phyloP scores from a whole-genome alignment of 2,797 vertebrate species.

The Mormyrops attenuatus region DNA sequence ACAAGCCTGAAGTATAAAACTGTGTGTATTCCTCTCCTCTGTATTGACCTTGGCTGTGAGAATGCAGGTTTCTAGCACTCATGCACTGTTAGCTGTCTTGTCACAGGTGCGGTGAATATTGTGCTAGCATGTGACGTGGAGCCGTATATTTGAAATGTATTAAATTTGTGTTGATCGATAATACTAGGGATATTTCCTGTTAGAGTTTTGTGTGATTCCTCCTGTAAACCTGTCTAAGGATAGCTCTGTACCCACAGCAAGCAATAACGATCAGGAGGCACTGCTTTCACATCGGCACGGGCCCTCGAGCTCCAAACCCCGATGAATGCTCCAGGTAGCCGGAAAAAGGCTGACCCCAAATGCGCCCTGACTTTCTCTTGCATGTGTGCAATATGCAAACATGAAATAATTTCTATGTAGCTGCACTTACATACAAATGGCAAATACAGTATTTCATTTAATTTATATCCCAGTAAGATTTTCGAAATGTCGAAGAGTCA shows the following conservation, averaged over 20 bases:
- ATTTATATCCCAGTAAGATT: not conserved
- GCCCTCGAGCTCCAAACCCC: not conserved
- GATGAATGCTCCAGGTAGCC: not conserved
- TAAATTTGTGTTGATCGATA: not conserved
- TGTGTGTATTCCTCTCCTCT: not conserved
- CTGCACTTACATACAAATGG: not conserved
- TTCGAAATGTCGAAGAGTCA: not conserved
- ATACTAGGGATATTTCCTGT: not conserved
- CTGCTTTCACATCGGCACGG: not conserved
- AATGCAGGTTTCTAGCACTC: not conserved
- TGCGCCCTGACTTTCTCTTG: not conserved
- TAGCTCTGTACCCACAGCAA: not conserved
- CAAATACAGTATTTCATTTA: not conserved
- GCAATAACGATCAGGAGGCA: not conserved
- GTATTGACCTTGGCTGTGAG: not conserved
- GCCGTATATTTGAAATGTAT: not conserved
- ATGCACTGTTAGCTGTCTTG: not conserved
- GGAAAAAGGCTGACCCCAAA: not conserved
- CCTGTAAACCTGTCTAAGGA: not conserved
- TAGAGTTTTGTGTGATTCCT: not conserved
- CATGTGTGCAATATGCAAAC: not conserved
- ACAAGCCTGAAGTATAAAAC: not conserved
- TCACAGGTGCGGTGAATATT: not conserved
- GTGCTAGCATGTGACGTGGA: not conserved
- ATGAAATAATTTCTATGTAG: not conserved